Evolutionary conservation across 2,888 invertebrate species (phyloP).

Genomic region (Cataglyphis livida): DNA sequence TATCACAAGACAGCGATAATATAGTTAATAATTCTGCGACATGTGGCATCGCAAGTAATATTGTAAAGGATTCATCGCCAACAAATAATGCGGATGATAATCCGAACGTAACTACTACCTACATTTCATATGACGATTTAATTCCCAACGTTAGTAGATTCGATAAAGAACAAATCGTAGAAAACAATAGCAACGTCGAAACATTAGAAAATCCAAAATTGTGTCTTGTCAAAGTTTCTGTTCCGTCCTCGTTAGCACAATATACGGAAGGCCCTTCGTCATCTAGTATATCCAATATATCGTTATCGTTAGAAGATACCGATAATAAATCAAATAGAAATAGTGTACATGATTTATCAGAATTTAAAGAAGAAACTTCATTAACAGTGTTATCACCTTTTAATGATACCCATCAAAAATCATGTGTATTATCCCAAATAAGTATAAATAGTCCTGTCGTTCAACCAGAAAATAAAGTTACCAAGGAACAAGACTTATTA

Average conservation of each 20-base stretch:
- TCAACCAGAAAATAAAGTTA: neutral
- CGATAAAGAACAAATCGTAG: neutral
- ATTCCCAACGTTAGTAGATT: neutral
- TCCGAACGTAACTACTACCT: slow-evolving; percentile 35
- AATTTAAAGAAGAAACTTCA: slow-evolving; percentile 1
- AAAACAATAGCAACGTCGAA: slow-evolving; percentile 8
- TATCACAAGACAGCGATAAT: slow-evolving; percentile 4
- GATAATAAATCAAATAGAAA: slow-evolving; percentile 1
- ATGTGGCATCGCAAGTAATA: neutral
- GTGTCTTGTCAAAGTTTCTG: slow-evolving; percentile 33
- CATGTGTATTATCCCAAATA: neutral
- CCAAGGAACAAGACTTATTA: neutral
- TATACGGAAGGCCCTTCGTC: slow-evolving; percentile 45
- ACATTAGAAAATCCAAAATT: slow-evolving; percentile 6
- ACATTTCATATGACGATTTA: slow-evolving; percentile 17
- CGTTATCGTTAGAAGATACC: slow-evolving; percentile 42
- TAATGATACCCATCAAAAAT: neutral
- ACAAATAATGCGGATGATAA: neutral
- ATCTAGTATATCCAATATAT: slow-evolving; percentile 51
- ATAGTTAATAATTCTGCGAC: neutral
- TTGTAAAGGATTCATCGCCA: slow-evolving; percentile 29
- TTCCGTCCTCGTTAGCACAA: slow-evolving; percentile 22
- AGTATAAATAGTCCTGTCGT: neutral
- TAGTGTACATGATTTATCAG: neutral
- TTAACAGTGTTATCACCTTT: slow-evolving; percentile 21